A percentile compares a stretch with the other conserved stretches of the same genome.
phyloP scores from a whole-genome alignment of 2,888 invertebrate genomes.

The Alloscopus bannaensis region DNA sequence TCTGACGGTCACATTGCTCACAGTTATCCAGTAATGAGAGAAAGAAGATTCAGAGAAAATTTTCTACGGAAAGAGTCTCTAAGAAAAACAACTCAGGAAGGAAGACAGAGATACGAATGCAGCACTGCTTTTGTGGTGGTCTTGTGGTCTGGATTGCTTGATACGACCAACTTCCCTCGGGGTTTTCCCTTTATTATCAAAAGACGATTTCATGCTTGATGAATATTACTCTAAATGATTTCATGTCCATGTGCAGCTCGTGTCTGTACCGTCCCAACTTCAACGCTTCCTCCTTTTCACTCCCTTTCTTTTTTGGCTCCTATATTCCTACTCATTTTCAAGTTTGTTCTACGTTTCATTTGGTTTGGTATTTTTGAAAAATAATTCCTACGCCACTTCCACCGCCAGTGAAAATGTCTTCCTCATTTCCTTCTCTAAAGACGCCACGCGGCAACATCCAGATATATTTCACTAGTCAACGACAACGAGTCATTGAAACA shows the following conservation, averaged over 20 bases:
- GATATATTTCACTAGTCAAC: too few relatives aligned
- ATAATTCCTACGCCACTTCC: constrained; percentile 48
- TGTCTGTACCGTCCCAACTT: constrained; percentile 21
- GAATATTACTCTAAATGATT: constrained; percentile 66
- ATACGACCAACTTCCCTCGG: constrained; percentile 49
- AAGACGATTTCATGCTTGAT: constrained; percentile 69
- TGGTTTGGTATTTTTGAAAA: constrained; percentile 56
- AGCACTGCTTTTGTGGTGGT: too few relatives aligned
- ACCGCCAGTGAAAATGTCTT: constrained; percentile 35
- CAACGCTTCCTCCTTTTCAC: constrained; percentile 5
- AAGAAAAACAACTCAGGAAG: neutral
- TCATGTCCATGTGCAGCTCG: constrained; percentile 34
- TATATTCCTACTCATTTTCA: constrained; percentile 39
- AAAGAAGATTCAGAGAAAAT: neutral
- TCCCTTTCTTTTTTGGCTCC: too few relatives aligned
- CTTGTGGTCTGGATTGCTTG: constrained; percentile 18
- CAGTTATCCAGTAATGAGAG: neutral
- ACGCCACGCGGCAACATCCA: neutral
- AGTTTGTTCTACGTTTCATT: constrained; percentile 52
- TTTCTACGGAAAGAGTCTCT: too few relatives aligned
- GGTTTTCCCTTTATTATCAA: constrained; percentile 68
- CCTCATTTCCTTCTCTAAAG: constrained; percentile 8
- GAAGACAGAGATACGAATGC: neutral
- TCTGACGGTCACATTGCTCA: too few relatives aligned
- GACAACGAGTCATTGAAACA: neutral